These are phyloP conservation scores for Ruditapes philippinarum DNA, from an alignment of 1,140 invertebrate species.

Conservation along the genomic window DNA sequence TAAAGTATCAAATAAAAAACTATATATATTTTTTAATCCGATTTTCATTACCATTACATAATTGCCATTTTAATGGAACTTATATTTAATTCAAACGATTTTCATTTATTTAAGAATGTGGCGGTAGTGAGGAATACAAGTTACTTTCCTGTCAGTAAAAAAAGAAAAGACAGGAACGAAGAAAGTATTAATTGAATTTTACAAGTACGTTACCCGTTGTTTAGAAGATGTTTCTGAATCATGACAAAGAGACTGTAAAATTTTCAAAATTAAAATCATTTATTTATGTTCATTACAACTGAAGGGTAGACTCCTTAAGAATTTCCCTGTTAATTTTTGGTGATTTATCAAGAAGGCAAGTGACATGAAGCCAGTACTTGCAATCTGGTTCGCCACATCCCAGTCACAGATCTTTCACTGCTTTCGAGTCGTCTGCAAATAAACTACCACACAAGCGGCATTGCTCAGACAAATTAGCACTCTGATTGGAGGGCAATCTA, in stretches of 20 bases:
- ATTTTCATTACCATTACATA: too few species aligned
- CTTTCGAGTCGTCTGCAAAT: background rate
- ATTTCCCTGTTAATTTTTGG: background rate
- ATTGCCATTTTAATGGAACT: too few species aligned
- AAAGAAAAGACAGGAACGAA: background rate
- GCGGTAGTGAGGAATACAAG: background rate
- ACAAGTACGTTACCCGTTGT: background rate
- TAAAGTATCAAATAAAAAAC: too few species aligned
- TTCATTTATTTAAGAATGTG: background rate
- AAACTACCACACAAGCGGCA: background rate
- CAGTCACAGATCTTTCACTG: background rate
- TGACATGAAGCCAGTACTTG: background rate
- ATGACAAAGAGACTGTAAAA: background rate
- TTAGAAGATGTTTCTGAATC: background rate
- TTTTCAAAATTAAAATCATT: too few species aligned
- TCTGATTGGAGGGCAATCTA: background rate
- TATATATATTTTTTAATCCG: too few species aligned
- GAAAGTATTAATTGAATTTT: background rate
- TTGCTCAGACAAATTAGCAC: background rate
- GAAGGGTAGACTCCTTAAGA: background rate
- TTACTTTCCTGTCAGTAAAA: background rate
- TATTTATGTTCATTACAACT: background rate
- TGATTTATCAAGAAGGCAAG: background rate
- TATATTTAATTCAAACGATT: too few species aligned
- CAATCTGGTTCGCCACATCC: background rate